Conservation (phyloP, 2,888 invertebrate species). For the Xanthia icteritia region DNA sequence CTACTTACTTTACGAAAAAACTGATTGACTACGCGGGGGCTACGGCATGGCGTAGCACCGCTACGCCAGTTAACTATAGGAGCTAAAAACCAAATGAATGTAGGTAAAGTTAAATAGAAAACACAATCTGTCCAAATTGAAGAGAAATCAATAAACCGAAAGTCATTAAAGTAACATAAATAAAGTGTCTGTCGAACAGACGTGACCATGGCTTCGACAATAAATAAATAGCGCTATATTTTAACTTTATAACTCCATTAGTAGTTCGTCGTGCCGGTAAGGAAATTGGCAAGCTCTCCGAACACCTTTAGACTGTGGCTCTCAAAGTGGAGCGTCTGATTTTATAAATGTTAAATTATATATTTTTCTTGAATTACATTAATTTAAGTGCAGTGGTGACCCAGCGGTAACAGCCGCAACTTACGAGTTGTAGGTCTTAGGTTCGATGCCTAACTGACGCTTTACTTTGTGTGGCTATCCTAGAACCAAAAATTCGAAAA, state of each 20-base stretch:
- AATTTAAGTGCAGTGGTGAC: too few relatives aligned
- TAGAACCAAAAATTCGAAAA: too few relatives aligned
- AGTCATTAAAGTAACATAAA: constrained; percentile 48
- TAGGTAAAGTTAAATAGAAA: not conserved
- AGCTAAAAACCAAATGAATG: not conserved
- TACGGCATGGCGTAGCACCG: constrained; percentile 19
- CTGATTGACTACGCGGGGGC: not conserved
- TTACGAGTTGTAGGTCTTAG: too few relatives aligned
- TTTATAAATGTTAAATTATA: not conserved
- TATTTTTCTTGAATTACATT: not conserved
- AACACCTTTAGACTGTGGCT: constrained; percentile 50
- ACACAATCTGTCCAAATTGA: constrained; percentile 12
- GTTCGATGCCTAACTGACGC: too few relatives aligned
- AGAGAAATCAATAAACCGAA: constrained; percentile 27
- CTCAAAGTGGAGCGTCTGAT: constrained; percentile 53
- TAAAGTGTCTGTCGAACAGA: constrained; percentile 21
- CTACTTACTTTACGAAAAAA: too few relatives aligned
- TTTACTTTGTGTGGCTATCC: too few relatives aligned
- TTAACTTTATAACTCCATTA: constrained; percentile 69
- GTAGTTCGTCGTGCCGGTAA: constrained; percentile 62
- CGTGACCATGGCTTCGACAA: constrained; percentile 40
- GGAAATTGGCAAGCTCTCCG: constrained; percentile 71
- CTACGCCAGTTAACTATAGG: not conserved
- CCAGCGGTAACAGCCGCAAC: too few relatives aligned
- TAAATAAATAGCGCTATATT: constrained; percentile 67